phyloP scores from a whole-genome alignment of 2,113 vertebrate species.

The Dascyllus trimaculatus region DNA sequence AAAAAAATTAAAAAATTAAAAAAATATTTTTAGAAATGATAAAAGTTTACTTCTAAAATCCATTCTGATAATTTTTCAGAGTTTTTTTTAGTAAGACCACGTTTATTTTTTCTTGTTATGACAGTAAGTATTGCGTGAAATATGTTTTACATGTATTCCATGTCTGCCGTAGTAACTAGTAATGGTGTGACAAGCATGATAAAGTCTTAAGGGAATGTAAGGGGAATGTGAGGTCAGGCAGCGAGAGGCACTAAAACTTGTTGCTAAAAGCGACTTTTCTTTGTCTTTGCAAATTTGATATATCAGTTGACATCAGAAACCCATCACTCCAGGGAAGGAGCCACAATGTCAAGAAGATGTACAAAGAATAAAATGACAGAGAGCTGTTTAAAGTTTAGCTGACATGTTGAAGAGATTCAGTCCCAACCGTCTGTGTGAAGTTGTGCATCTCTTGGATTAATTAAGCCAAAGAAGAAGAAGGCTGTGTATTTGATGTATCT shows the following conservation, averaged over 20 bases:
- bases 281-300: slow-evolving; percentile 45
- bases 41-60: not conserved
- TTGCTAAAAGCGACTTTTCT: slow-evolving; percentile 41
- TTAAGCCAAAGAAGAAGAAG: not conserved
- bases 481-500: not conserved
- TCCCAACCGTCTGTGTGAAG: not conserved
- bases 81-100: not conserved
- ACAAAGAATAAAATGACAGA: slow-evolving; percentile 36
- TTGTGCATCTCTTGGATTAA: not conserved
- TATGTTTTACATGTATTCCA: not conserved
- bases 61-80: not conserved
- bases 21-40: not conserved
- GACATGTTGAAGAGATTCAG: slow-evolving; percentile 27
- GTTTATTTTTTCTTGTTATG: not conserved
- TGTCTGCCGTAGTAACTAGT: not conserved
- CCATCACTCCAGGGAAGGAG: slow-evolving; percentile 48
- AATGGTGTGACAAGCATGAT: not conserved
- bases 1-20: too few species aligned
- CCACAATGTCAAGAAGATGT: slow-evolving; percentile 44
- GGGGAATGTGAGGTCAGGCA: not conserved
- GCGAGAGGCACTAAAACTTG: slow-evolving; percentile 1
- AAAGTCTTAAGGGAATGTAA: not conserved
- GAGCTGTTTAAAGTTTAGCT: slow-evolving; percentile 44
- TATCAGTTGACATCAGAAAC: slow-evolving; percentile 37
- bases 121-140: not conserved